Percentiles rank a stretch among this genome's conserved stretches.
Conservation (phyloP, 2,888 invertebrate species). For the Mesorhabditis sp. region DNA sequence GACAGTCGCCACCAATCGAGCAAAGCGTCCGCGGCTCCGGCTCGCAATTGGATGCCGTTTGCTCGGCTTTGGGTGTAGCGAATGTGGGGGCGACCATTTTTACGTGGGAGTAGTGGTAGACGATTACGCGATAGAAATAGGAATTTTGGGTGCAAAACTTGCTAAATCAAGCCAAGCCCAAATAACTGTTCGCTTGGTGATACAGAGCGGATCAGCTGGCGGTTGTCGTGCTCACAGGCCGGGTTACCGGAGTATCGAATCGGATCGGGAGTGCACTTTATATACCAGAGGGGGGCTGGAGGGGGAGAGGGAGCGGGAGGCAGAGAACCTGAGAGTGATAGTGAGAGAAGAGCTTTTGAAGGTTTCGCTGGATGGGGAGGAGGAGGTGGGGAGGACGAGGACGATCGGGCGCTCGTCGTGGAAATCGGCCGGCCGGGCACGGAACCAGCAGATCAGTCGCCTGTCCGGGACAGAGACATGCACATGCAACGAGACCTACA, state of each 20-base stretch:
- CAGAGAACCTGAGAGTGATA: neutral
- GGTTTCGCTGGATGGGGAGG: too few species aligned
- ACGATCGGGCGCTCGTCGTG: constrained; percentile 5
- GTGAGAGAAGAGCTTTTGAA: too few species aligned
- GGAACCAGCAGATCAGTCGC: neutral
- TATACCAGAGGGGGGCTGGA: neutral
- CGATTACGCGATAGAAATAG: neutral
- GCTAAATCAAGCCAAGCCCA: too few species aligned
- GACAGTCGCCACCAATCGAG: neutral
- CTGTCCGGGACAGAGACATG: too few species aligned
- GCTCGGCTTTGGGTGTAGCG: neutral
- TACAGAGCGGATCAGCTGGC: neutral
- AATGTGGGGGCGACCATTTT: neutral
- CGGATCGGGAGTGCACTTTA: neutral
- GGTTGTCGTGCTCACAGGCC: neutral
- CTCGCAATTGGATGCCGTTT: neutral
- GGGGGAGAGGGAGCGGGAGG: neutral
- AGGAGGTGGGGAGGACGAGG: neutral
- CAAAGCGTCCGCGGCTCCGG: neutral
- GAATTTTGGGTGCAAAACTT: too few species aligned
- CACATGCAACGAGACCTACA: too few species aligned
- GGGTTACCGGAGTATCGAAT: neutral
- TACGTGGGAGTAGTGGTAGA: neutral
- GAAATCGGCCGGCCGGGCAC: neutral
- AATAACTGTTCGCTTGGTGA: too few species aligned